phyloP scores from a whole-genome alignment of 2,113 vertebrate genomes.

The Todiramphus saurophagus region DNA sequence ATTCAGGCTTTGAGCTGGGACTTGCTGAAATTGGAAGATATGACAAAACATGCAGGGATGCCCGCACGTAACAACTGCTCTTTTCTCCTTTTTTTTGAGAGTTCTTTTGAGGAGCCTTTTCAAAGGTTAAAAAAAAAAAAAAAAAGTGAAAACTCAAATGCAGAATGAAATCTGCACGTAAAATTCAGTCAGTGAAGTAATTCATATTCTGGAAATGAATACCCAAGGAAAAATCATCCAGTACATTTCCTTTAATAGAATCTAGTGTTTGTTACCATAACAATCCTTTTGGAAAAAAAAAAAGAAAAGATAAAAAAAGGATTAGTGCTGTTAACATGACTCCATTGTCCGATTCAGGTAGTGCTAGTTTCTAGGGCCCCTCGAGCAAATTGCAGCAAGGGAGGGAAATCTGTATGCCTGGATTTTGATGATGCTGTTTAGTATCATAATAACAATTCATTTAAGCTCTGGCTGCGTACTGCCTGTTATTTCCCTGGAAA shows the following conservation, averaged over 20 bases:
- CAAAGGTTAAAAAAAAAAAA: background rate
- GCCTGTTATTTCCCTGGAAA: constrained; percentile 25
- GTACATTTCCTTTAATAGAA: constrained; percentile 19
- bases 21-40: constrained; percentile 34
- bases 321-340: constrained; percentile 16
- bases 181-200: background rate
- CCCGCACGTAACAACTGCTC: background rate
- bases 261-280: constrained; percentile 40
- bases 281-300: background rate
- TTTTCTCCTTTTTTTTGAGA: background rate
- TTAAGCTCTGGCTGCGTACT: background rate
- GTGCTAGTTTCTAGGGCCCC: background rate
- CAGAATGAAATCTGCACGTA: background rate
- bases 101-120: background rate
- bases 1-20: constrained; percentile 45
- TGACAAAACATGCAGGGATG: constrained; percentile 10
- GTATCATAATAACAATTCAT: background rate
- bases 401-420: background rate
- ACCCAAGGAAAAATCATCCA: background rate
- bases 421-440: constrained; percentile 31
- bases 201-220: background rate
- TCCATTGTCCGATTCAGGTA: background rate
- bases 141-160: background rate
- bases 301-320: background rate
- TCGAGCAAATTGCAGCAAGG: background rate